phyloP scores from a whole-genome alignment of 1,140 invertebrate species.

The Vanessa tameamea region DNA sequence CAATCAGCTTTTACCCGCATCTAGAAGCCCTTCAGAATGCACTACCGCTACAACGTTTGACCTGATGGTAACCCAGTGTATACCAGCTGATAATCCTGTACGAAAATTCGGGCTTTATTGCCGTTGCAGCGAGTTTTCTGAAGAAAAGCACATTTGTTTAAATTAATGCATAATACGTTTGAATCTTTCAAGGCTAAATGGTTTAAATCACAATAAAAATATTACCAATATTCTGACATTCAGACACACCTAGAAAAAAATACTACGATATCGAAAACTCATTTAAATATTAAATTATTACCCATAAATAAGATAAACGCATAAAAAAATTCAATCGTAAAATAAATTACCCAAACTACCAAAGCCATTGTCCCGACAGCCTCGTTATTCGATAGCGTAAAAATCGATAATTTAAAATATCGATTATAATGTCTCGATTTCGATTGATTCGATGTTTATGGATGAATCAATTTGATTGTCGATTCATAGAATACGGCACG shows the following conservation, averaged over 20 bases:
- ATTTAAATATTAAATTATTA: slow-evolving; percentile 43
- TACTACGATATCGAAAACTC: background rate
- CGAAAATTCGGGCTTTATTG: too few relatives aligned
- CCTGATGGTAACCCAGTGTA: too few relatives aligned
- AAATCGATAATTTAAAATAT: slow-evolving; percentile 33
- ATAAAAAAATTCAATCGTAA: slow-evolving; percentile 33
- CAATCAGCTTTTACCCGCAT: too few relatives aligned
- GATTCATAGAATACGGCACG: slow-evolving; percentile 21
- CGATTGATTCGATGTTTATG: slow-evolving; percentile 37
- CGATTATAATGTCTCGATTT: slow-evolving; percentile 37
- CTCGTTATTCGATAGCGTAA: slow-evolving; percentile 9
- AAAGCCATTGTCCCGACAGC: slow-evolving; percentile 25
- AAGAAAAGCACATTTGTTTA: too few relatives aligned
- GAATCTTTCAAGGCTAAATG: too few relatives aligned
- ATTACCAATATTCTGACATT: background rate
- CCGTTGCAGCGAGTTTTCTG: too few relatives aligned
- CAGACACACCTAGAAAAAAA: background rate
- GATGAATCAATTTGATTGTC: slow-evolving; percentile 34
- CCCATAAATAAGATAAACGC: slow-evolving; percentile 43
- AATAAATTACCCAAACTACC: slow-evolving; percentile 41
- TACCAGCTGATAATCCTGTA: too few relatives aligned
- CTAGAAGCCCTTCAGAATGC: too few relatives aligned
- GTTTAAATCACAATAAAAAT: too few relatives aligned
- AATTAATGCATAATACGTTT: too few relatives aligned
- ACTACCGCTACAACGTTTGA: too few relatives aligned